Evolutionary conservation across 2,888 invertebrate genomes (phyloP).

Genomic region (Parochlus steinenii): DNA sequence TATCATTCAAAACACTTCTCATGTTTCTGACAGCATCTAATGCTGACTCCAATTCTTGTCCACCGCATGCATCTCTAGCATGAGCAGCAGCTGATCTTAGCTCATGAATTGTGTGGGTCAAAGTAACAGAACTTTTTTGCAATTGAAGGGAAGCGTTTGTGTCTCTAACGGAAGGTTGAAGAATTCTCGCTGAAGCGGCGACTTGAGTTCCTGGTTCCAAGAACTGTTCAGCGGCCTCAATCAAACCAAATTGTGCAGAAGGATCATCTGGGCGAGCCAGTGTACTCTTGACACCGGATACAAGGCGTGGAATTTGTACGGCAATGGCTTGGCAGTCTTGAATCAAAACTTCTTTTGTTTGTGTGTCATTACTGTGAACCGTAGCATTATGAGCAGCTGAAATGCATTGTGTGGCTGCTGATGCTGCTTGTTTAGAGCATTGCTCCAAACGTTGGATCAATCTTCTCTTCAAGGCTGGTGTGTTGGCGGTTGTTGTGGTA

Average conservation of each 20-base stretch:
- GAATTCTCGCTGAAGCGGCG: constrained; percentile 59
- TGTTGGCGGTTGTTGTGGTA: constrained; percentile 67
- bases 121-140: constrained; percentile 26
- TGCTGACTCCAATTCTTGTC: constrained; percentile 72
- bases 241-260: constrained; percentile 59
- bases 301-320: constrained; percentile 63
- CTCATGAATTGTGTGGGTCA: constrained; percentile 29
- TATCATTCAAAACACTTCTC: constrained; percentile 66
- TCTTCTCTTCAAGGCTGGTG: constrained; percentile 55
- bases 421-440: constrained; percentile 71
- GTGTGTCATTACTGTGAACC: constrained; percentile 40
- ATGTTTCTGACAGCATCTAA: constrained; percentile 64
- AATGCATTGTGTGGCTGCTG: constrained; percentile 81
- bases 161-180: constrained; percentile 68
- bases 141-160: constrained; percentile 60
- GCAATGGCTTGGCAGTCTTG: constrained; percentile 57
- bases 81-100: constrained; percentile 42
- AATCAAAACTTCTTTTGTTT: constrained; percentile 49
- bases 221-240: constrained; percentile 71
- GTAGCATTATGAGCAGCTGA: constrained; percentile 72
- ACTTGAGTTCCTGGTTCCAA: constrained; percentile 57
- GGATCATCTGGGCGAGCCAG: constrained; percentile 52
- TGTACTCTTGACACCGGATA: constrained; percentile 60
- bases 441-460: constrained; percentile 49
- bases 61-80: constrained; percentile 63